Percentiles rank a stretch among this genome's conserved stretches.
Evolutionary conservation across 2,888 invertebrate species (phyloP).

Genomic region (Brenthis ino): DNA sequence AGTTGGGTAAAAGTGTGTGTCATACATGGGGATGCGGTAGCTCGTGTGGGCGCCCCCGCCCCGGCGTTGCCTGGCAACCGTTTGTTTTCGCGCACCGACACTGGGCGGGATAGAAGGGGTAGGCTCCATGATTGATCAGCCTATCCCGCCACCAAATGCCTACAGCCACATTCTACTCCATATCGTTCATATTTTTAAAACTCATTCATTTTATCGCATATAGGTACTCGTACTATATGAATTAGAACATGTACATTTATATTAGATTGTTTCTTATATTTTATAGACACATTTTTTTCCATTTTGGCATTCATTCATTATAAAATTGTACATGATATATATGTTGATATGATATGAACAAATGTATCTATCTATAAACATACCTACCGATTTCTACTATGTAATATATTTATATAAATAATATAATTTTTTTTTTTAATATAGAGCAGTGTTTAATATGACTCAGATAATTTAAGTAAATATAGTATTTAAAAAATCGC

Average conservation of each 20-base stretch:
- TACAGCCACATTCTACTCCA: constrained; percentile 59
- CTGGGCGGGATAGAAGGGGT: constrained; percentile 80
- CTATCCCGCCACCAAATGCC: constrained; percentile 75
- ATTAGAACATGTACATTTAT: neutral
- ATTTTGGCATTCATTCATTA: too few species aligned
- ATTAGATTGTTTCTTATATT: neutral
- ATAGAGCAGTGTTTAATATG: too few species aligned
- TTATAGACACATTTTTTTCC: too few species aligned
- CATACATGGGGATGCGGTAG: constrained; percentile 65
- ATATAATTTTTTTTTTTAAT: too few species aligned
- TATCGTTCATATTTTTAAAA: constrained; percentile 50
- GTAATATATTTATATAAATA: too few species aligned
- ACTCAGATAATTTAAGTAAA: neutral
- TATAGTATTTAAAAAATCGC: neutral
- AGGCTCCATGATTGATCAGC: constrained; percentile 81
- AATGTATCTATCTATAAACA: too few species aligned
- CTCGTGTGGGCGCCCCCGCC: constrained; percentile 55
- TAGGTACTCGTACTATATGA: neutral
- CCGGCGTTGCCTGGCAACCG: constrained; percentile 75
- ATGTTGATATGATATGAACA: too few species aligned
- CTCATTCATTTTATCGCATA: constrained; percentile 30
- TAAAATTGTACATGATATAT: too few species aligned
- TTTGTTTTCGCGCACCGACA: constrained; percentile 77
- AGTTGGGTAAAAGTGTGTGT: constrained; percentile 51
- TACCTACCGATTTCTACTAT: too few species aligned